Percentiles rank a stretch among this genome's conserved stretches.
These are phyloP conservation scores for Saimiri boliviensis DNA, from an alignment of 2,113 vertebrate species.

Conservation along the genomic window DNA sequence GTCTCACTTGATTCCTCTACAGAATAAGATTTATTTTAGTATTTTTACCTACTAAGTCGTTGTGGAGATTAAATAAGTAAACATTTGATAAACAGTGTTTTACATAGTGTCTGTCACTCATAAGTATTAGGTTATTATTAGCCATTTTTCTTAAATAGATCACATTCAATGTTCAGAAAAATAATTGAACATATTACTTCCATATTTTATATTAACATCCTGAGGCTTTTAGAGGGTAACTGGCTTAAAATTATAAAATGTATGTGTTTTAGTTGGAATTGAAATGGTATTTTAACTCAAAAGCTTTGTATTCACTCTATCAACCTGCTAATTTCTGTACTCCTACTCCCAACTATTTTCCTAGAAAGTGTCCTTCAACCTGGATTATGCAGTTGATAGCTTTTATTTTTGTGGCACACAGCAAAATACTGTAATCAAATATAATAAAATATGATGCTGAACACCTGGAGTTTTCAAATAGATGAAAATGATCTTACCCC, in stretches of 20 bases:
- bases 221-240: neutral
- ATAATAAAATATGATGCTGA: neutral
- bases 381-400: neutral
- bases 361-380: neutral
- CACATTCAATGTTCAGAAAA: neutral
- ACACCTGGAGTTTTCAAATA: neutral
- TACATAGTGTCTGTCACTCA: neutral
- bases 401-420: neutral
- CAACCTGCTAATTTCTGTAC: accelerated
- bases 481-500: neutral
- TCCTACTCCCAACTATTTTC: neutral
- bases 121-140: neutral
- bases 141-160: neutral
- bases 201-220: neutral
- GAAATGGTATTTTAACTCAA: neutral
- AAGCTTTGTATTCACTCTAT: neutral
- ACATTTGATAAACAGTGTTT: neutral
- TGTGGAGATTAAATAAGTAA: neutral
- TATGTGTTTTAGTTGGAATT: neutral
- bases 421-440: neutral
- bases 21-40: neutral
- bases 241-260: neutral
- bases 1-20: neutral
- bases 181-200: neutral
- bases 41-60: neutral